Evolutionary conservation across 2,888 invertebrate genomes (phyloP), one percentile per base, ranked within the genome.

Genomic region (Gastrophysa polygoni): DNA sequence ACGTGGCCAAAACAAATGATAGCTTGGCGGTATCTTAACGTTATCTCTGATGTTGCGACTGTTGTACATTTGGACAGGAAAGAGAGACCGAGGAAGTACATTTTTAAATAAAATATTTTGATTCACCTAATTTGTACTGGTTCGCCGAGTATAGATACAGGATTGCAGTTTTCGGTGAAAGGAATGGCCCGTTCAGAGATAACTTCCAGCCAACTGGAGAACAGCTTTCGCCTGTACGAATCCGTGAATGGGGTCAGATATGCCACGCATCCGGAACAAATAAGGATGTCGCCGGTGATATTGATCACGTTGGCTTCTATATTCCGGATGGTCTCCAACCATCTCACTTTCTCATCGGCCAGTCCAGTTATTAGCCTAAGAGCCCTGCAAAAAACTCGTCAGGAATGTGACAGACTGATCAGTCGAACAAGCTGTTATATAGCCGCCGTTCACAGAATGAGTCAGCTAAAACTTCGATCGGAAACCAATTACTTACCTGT

Each of bases 181-280:
- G 92, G 91, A 0, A 94, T 83, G 5, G 81, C 65, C 14, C 60
- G 52, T 34, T 67, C 16, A n/a, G 82, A 76, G 58, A 88, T 73
- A 32, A 84, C 79, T 38, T 82, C 78, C 62, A 85, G 82, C 88
- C 91, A 91, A 4, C 83, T 75, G 0, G 75, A 73, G 5, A 91
- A 82, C 57, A 91, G 63, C 11, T 79, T 81, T 67, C 86, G 79
- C 6, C 90, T 81, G 69, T 88, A 89, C 48, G 83, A 83, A 70
- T 89, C 88, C 0, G 89, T 89, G 76, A 92, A 93, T 0, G 92
- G 91, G 0, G 92, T 92, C 48, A 93, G 83, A 77, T 93, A 93
- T 0, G 92, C 92, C 6, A 93, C 90, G 2, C 91, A 89, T 62
- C 91, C 90, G 83, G 82, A 68, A 67, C 88, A 87, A 18, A 92